These are phyloP conservation scores for Gnathonemus longibarbis DNA, from an alignment of 2,113 vertebrate species.

Conservation along the genomic window DNA sequence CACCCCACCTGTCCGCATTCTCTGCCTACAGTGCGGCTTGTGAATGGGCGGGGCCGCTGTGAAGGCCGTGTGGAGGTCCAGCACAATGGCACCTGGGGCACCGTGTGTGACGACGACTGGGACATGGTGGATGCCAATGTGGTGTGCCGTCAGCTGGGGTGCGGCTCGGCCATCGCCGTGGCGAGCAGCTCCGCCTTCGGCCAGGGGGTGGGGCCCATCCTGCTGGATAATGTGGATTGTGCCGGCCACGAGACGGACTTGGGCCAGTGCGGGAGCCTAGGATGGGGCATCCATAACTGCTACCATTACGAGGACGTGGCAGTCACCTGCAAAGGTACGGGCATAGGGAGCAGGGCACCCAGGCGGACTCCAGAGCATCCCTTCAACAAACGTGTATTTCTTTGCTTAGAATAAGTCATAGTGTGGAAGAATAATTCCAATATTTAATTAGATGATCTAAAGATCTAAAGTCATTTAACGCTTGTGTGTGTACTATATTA, in stretches of 20 bases:
- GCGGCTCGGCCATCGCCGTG: constrained; percentile 67
- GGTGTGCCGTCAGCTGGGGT: constrained; percentile 83
- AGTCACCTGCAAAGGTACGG: constrained; percentile 75
- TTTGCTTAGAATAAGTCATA: not conserved
- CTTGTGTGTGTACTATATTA: not conserved
- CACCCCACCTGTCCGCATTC: not conserved
- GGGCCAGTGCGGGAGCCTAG: constrained; percentile 76
- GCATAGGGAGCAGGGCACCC: not conserved
- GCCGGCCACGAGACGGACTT: constrained; percentile 71
- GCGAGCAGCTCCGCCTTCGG: constrained; percentile 73
- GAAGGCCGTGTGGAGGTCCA: constrained; percentile 84
- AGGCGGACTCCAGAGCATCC: not conserved
- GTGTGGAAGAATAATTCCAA: not conserved
- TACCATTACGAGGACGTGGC: constrained; percentile 95
- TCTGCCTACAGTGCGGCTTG: constrained; percentile 64
- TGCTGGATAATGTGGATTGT: constrained; percentile 92
- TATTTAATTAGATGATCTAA: not conserved
- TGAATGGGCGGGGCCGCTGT: constrained; percentile 74
- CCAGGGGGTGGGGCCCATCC: constrained; percentile 74
- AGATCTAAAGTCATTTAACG: not conserved
- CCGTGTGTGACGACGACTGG: constrained; percentile 93
- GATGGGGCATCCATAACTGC: constrained; percentile 93
- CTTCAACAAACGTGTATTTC: not conserved
- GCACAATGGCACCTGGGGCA: constrained; percentile 78
- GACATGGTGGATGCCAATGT: constrained; percentile 89